phyloP scores from a whole-genome alignment of 2,888 invertebrate species.

The Neoaliturus tenellus region DNA sequence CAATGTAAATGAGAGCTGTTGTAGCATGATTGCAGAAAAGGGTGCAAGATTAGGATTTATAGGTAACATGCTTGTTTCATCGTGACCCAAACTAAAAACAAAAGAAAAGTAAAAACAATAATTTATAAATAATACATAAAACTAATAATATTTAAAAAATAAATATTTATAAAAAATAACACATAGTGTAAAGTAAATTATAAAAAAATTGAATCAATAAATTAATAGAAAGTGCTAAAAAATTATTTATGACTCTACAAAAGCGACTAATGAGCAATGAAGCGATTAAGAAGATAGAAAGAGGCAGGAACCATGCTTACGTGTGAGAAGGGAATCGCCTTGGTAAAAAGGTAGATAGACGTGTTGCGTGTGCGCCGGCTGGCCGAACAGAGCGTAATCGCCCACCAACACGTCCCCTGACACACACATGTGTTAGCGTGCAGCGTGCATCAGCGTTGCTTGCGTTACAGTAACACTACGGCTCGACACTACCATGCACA shows the following conservation, averaged over 20 bases:
- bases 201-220: background rate
- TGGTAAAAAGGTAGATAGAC: slow-evolving; percentile 89
- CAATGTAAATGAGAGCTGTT: too few relatives aligned
- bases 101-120: too few relatives aligned
- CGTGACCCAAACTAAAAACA: too few relatives aligned
- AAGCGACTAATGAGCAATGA: slow-evolving; percentile 16
- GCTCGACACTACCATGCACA: slow-evolving; percentile 53
- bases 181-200: too few relatives aligned
- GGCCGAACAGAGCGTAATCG: slow-evolving; percentile 63
- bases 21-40: too few relatives aligned
- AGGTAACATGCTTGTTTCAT: too few relatives aligned
- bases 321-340: slow-evolving; percentile 85
- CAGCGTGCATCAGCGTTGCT: slow-evolving; percentile 47
- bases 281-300: slow-evolving; percentile 66
- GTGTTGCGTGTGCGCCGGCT: slow-evolving; percentile 80
- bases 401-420: slow-evolving; percentile 65
- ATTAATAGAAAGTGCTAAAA: background rate
- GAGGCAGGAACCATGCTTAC: slow-evolving; percentile 78
- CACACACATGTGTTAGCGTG: slow-evolving; percentile 57
- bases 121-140: too few relatives aligned
- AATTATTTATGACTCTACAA: background rate
- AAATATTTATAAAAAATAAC: too few relatives aligned
- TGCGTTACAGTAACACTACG: background rate
- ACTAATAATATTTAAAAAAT: too few relatives aligned
- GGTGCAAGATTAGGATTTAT: too few relatives aligned